phyloP scores from a whole-genome alignment of 2,797 vertebrate species.

The Amblyopsis hoosieri region DNA sequence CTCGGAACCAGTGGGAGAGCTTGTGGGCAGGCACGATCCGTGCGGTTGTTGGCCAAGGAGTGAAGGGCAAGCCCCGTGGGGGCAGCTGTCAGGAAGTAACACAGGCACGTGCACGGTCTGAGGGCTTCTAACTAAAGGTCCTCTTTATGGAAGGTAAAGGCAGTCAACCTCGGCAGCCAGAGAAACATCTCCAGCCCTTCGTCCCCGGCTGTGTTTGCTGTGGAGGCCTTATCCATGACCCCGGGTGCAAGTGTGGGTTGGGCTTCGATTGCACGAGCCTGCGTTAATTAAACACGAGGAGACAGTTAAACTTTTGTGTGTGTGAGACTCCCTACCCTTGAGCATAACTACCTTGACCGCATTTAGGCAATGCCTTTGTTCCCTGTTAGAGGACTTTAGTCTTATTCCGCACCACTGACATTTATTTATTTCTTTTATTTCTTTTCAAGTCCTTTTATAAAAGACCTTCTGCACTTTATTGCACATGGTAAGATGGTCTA shows the following conservation, averaged over 20 bases:
- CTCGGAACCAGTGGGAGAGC: conserved; percentile 27
- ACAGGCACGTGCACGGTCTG: conserved; percentile 38
- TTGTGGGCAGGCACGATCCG: conserved; percentile 24
- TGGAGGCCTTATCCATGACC: conserved; percentile 20
- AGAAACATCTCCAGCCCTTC: conserved; percentile 28
- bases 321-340: conserved; percentile 56
- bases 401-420: conserved; percentile 33
- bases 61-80: conserved; percentile 39
- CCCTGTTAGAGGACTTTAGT: conserved; percentile 62
- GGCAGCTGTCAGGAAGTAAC: conserved; percentile 51
- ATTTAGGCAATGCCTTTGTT: conserved; percentile 65
- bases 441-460: background rate
- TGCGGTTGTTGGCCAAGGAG: conserved; percentile 44
- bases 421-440: conserved; percentile 13
- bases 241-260: conserved; percentile 32
- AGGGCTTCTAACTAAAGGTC: conserved; percentile 48
- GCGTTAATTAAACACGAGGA: conserved; percentile 72
- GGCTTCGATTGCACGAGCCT: conserved; percentile 44
- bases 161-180: conserved; percentile 54
- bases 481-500: background rate
- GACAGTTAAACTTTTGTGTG: conserved; percentile 56
- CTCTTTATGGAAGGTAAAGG: conserved; percentile 47
- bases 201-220: conserved; percentile 28
- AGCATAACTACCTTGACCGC: conserved; percentile 49
- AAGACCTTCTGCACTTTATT: conserved; percentile 11